Evolutionary conservation across 2,888 invertebrate genomes (phyloP).

Genomic region (Drosophila mercatorum): DNA sequence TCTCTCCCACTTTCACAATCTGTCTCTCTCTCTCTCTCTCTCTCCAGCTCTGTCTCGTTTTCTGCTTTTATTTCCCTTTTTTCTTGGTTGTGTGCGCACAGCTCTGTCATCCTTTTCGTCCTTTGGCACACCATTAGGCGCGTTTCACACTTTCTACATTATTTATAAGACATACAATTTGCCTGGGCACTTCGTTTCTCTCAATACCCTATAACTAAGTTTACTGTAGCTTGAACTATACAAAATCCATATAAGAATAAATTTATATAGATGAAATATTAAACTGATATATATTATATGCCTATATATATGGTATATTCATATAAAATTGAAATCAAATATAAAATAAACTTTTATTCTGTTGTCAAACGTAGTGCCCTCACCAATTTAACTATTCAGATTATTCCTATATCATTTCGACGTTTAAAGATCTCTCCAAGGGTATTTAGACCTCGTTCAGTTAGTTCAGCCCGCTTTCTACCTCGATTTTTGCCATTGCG

Average conservation of each 20-base stretch:
- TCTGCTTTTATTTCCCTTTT: background rate
- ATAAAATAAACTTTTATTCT: no score
- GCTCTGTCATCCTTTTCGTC: slow-evolving; percentile 53
- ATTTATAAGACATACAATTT: slow-evolving; percentile 73
- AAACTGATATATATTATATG: no score
- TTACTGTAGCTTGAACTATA: background rate
- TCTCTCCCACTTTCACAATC: background rate
- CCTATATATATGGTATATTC: no score
- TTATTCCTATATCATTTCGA: background rate
- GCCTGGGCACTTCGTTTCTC: slow-evolving; percentile 29
- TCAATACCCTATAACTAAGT: slow-evolving; percentile 10
- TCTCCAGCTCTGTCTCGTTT: background rate
- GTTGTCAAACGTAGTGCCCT: no score
- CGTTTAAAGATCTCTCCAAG: background rate
- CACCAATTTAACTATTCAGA: background rate
- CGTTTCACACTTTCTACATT: slow-evolving; percentile 80
- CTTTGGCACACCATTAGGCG: slow-evolving; percentile 78
- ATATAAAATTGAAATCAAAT: no score
- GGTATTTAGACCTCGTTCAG: background rate
- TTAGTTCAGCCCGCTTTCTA: background rate
- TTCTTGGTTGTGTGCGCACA: slow-evolving; percentile 6
- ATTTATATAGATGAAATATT: no score
- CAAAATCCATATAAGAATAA: no score
- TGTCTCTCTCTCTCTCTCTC: background rate
- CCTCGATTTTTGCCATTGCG: slow-evolving; percentile 9